Evolutionary conservation across 2,797 vertebrate genomes (phyloP).

Genomic region (Toxotes lorentzi): DNA sequence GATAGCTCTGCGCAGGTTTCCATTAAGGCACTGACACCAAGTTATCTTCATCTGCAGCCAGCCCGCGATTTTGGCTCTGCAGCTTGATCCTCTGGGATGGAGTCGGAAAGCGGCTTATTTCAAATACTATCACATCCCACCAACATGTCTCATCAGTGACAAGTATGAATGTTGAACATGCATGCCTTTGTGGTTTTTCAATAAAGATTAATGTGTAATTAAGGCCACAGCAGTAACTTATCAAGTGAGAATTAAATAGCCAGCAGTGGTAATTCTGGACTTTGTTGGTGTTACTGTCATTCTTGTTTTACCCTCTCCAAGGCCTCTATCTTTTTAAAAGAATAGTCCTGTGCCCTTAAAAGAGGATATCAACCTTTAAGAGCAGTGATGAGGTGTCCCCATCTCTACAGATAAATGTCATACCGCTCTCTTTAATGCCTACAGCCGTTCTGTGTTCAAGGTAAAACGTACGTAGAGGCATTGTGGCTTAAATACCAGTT

Average conservation of each 20-base stretch:
- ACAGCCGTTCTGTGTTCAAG: slow-evolving; percentile 64
- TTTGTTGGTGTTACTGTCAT: slow-evolving; percentile 48
- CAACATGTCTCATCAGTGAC: slow-evolving; percentile 67
- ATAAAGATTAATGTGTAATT: slow-evolving; percentile 78
- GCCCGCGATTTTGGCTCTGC: slow-evolving; percentile 59
- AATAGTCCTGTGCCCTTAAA: slow-evolving; percentile 67
- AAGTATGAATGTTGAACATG: slow-evolving; percentile 76
- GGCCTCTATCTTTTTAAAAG: slow-evolving; percentile 53
- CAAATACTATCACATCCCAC: slow-evolving; percentile 72
- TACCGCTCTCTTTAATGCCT: slow-evolving; percentile 70
- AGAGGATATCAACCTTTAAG: slow-evolving; percentile 83
- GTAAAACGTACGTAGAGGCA: slow-evolving; percentile 63
- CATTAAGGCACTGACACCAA: slow-evolving; percentile 88
- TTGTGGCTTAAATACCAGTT: slow-evolving; percentile 72
- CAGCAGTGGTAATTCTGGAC: slow-evolving; percentile 51
- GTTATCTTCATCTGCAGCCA: slow-evolving; percentile 85
- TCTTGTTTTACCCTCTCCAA: slow-evolving; percentile 55
- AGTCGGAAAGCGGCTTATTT: slow-evolving; percentile 74
- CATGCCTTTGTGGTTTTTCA: slow-evolving; percentile 74
- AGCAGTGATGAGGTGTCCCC: slow-evolving; percentile 69
- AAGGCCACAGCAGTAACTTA: slow-evolving; percentile 64
- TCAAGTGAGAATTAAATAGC: slow-evolving; percentile 46
- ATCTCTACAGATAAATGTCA: slow-evolving; percentile 84
- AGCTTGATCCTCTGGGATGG: slow-evolving; percentile 75
- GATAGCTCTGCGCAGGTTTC: slow-evolving; percentile 89